These are phyloP conservation scores for Calidris pugnax DNA, from an alignment of 2,113 vertebrate species.

Conservation along the genomic window DNA sequence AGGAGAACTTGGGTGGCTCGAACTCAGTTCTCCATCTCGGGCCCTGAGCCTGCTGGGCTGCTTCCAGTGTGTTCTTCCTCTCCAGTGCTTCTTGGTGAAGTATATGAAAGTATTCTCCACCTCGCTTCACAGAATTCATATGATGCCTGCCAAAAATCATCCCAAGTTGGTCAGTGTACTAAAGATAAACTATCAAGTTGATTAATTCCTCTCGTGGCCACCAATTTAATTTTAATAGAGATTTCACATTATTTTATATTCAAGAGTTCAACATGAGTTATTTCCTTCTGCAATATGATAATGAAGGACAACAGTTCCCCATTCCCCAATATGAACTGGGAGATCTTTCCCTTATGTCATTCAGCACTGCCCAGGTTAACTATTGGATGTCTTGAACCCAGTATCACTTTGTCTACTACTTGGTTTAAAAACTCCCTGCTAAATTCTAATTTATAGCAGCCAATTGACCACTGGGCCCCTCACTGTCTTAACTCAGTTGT, in stretches of 20 bases:
- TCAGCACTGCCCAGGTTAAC: background rate
- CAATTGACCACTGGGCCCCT: background rate
- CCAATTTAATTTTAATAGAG: background rate
- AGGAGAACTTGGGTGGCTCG: conserved; percentile 34
- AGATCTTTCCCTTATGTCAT: background rate
- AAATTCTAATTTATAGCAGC: background rate
- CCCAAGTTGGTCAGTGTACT: background rate
- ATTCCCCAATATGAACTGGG: background rate
- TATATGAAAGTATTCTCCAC: conserved; percentile 67
- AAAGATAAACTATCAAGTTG: background rate
- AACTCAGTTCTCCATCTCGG: conserved; percentile 14
- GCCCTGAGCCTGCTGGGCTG: conserved; percentile 1
- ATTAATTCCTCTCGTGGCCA: background rate
- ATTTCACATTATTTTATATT: background rate
- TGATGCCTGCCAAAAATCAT: conserved; percentile 64
- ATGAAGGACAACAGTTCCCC: background rate
- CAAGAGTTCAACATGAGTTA: background rate
- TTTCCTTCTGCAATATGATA: background rate
- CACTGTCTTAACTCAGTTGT: background rate
- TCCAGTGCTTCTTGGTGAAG: conserved; percentile 68
- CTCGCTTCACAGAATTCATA: conserved; percentile 68
- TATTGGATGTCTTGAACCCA: background rate
- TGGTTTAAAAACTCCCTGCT: background rate
- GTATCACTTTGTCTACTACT: background rate
- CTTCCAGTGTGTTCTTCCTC: conserved; percentile 17